Percentiles rank a stretch among this genome's conserved stretches.
Evolutionary conservation across 1,140 invertebrate species (phyloP).

Genomic region (Amyelois transitella): DNA sequence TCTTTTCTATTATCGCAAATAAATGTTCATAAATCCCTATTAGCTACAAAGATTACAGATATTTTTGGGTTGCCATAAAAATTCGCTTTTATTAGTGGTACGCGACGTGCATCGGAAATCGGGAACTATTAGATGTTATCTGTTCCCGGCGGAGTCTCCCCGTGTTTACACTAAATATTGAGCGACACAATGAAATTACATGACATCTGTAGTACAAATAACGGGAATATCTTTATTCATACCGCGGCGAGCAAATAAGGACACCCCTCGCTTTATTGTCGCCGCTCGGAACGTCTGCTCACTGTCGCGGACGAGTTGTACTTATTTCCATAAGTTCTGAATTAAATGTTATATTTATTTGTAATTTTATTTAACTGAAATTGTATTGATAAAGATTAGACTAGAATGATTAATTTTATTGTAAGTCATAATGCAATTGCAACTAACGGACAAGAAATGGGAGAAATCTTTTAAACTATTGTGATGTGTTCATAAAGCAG

Average conservation of each 20-base stretch:
- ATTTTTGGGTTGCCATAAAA: slow-evolving; percentile 51
- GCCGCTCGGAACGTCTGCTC: slow-evolving; percentile 53
- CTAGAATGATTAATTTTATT: neutral
- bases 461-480: too few species aligned
- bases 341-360: neutral
- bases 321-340: neutral
- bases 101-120: slow-evolving; percentile 32
- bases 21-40: slow-evolving; percentile 54
- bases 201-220: slow-evolving; percentile 74
- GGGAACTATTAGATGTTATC: slow-evolving; percentile 60
- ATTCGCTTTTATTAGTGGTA: slow-evolving; percentile 48
- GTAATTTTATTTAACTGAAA: neutral
- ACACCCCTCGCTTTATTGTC: slow-evolving; percentile 58
- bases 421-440: neutral
- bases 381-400: neutral
- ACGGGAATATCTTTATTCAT: slow-evolving; percentile 74
- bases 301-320: slow-evolving; percentile 30
- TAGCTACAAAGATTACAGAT: slow-evolving; percentile 18
- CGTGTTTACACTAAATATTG: slow-evolving; percentile 73
- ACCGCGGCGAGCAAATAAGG: slow-evolving; percentile 53
- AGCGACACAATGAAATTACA: slow-evolving; percentile 71
- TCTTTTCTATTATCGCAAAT: slow-evolving; percentile 53
- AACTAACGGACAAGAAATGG: neutral
- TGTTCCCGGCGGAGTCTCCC: slow-evolving; percentile 47
- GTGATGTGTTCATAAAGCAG: too few species aligned